These are phyloP conservation scores for Rynchops niger DNA, from an alignment of 2,113 vertebrate genomes.

Conservation along the genomic window DNA sequence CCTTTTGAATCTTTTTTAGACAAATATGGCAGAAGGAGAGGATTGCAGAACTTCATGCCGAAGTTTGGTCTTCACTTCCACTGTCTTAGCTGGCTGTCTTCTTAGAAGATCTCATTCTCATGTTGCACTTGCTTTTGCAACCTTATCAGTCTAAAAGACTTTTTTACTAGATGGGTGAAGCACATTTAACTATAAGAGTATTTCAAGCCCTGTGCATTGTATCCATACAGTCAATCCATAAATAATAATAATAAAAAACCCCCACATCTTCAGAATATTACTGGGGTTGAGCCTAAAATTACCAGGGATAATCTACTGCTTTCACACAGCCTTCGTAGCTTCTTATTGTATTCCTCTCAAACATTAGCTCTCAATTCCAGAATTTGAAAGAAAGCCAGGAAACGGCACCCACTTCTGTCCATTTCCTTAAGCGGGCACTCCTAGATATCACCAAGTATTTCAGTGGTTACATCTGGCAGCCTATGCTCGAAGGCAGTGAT, in stretches of 20 bases:
- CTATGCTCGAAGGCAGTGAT: background rate
- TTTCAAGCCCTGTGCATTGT: background rate
- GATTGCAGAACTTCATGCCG: background rate
- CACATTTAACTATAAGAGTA: background rate
- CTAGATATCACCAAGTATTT: background rate
- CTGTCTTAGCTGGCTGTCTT: background rate
- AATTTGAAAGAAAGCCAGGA: background rate
- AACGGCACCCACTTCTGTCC: background rate
- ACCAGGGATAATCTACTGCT: background rate
- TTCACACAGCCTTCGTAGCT: background rate
- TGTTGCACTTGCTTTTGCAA: background rate
- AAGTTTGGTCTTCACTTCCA: background rate
- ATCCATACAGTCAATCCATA: background rate
- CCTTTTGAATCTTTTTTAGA: background rate
- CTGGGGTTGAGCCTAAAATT: background rate
- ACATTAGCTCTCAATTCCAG: background rate
- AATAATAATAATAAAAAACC: background rate
- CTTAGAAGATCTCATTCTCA: background rate
- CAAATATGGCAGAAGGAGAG: background rate
- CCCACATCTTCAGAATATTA: background rate
- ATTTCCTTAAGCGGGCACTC: background rate
- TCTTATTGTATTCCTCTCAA: background rate
- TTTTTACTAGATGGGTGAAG: background rate
- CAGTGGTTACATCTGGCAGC: background rate
- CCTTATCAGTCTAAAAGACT: background rate